These are phyloP conservation scores for Porites lobata DNA, from an alignment of 92 coral and sea anemone genomes.

Conservation along the genomic window DNA sequence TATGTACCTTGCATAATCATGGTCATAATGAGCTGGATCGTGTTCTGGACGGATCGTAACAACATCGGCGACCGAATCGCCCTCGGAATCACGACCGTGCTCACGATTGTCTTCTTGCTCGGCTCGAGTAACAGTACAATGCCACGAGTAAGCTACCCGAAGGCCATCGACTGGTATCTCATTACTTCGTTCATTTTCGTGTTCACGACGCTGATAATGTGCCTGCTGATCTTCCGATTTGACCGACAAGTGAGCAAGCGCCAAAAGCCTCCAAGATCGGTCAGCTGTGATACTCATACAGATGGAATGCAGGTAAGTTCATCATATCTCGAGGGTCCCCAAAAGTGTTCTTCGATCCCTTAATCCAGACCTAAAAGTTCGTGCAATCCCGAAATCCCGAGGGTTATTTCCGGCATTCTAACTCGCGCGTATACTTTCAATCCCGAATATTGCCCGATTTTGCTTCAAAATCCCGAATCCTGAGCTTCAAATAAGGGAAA, in stretches of 20 bases:
- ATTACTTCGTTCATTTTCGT: constrained; percentile 97
- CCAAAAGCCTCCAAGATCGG: constrained; percentile 43
- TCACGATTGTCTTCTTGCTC: constrained; percentile 96
- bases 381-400: too few species aligned
- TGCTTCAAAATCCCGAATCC: too few species aligned
- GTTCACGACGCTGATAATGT: constrained; percentile 89
- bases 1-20: constrained; percentile 95
- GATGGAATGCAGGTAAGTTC: constrained; percentile 26
- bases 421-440: too few species aligned
- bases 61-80: constrained; percentile 97
- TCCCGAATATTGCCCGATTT: too few species aligned
- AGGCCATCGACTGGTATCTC: constrained; percentile 99
- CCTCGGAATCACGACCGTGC: constrained; percentile 94
- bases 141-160: constrained; percentile 99
- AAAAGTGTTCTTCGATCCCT: too few species aligned
- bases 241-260: constrained; percentile 14
- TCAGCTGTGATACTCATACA: constrained; percentile 31
- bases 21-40: constrained; percentile 95
- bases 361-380: too few species aligned
- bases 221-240: constrained; percentile 84
- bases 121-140: constrained; percentile 97
- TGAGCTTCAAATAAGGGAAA: too few species aligned
- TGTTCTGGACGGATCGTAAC: constrained; percentile 93
- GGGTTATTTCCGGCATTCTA: too few species aligned
- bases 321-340: too few species aligned